Conservation (phyloP, 2,888 invertebrate species). For the Drosophila merina region DNA sequence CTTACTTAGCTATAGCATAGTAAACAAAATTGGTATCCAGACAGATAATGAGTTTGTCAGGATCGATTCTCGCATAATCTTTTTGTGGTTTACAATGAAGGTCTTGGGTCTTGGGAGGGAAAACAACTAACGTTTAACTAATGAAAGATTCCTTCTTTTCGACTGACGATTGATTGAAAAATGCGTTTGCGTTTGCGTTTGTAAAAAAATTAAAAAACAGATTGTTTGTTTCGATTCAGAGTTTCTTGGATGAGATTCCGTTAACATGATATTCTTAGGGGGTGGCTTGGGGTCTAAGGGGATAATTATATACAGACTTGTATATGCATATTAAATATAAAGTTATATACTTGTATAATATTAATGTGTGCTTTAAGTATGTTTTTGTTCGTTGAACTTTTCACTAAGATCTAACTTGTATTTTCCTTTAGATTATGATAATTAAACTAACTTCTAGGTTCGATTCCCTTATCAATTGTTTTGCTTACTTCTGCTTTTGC, state of each 20-base stretch:
- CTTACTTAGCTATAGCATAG: constrained; percentile 36
- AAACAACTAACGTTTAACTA: constrained; percentile 56
- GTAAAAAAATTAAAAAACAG: constrained; percentile 29
- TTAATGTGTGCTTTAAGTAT: constrained; percentile 58
- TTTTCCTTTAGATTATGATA: constrained; percentile 34
- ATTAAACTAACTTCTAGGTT: constrained; percentile 66
- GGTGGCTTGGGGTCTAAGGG: not conserved
- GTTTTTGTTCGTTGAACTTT: constrained; percentile 74
- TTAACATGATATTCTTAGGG: constrained; percentile 37
- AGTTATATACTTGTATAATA: constrained; percentile 6
- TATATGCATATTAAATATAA: constrained; percentile 27
- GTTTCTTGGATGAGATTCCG: constrained; percentile 63
- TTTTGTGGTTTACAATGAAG: constrained; percentile 1
- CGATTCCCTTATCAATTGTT: constrained; percentile 59
- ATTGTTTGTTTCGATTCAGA: constrained; percentile 25
- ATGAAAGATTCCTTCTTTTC: constrained; percentile 58
- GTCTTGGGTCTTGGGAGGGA: not conserved
- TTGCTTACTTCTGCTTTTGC: constrained; percentile 41
- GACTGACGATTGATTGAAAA: constrained; percentile 23
- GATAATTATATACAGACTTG: constrained; percentile 33
- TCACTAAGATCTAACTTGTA: constrained; percentile 37
- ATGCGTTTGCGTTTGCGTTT: not conserved
- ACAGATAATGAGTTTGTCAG: constrained; percentile 35
- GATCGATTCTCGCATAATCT: constrained; percentile 7
- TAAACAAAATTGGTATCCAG: constrained; percentile 41